Evolutionary conservation across 1,140 invertebrate species (phyloP), one percentile per base, ranked within the genome.

Genomic region (Anastatus disparis): DNA sequence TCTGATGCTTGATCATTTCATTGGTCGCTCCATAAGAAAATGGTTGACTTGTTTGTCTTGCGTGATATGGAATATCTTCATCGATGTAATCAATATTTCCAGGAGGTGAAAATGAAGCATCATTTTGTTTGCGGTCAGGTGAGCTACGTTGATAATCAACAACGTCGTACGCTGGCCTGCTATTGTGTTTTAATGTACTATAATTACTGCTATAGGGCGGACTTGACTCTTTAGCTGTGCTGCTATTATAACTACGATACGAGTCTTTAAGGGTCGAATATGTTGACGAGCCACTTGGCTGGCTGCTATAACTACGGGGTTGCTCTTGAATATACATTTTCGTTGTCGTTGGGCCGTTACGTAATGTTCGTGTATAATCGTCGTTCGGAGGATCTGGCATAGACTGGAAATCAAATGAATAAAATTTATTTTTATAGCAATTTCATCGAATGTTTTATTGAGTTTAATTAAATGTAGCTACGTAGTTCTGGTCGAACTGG

Each of bases 31-130:
- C 91, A 87, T 95, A 95, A 15, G 91, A 93, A 84, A 95, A 95
- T 20, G 93, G 93, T 70, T 92, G 89, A 73, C 92, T 92, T 81
- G 93, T 92, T 58, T 92, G 89, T 55, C 93, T 86, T 65, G 93
- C 93, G 89, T 95, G 94, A 82, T 95, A 95, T 27, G 93, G 93
- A 76, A 93, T 92, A 76, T 91, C 88, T 59, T 88, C 87, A 74
- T 88, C 88, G 69, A 87, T 87, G 62, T 77, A 83, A 72, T 85
- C 82, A 42, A 85, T 84, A 17, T 84, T 82, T 1, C 81, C 83
- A 3, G 77, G 75, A 2, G 83, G 82, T 7, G 83, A 84, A 48
- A 84, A 84, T 1, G 84, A 82, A 3, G 82, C 79, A 29, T 75
- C 31, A 10, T 79, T 74, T 3, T 75, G 15, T 74, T 79, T 72